Evolutionary conservation across 2,113 vertebrate species (phyloP).

Genomic region (Tetrax tetrax): DNA sequence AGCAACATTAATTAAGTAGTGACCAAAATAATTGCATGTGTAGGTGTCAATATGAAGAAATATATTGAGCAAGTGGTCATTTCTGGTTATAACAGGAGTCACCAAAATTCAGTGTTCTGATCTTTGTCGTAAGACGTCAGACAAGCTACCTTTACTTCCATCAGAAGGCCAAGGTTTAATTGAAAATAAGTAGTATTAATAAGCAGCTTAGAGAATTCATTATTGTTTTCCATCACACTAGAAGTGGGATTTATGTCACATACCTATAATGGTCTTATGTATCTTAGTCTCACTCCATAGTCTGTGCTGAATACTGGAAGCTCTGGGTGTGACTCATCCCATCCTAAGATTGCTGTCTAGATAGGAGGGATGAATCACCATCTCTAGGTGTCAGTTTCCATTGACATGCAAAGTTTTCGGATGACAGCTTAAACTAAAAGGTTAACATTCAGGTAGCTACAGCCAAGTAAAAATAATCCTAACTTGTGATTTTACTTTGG

Average conservation of each 20-base stretch:
- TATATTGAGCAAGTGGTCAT: neutral
- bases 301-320: neutral
- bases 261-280: neutral
- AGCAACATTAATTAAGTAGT: neutral
- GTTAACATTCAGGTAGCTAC: neutral
- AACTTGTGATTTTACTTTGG: constrained; percentile 1
- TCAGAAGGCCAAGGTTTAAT: neutral
- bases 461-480: constrained; percentile 1
- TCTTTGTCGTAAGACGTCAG: neutral
- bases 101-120: neutral
- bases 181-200: neutral
- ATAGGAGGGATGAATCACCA: constrained; percentile 19
- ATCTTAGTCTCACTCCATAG: neutral
- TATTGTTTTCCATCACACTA: neutral
- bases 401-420: neutral
- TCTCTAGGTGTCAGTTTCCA: neutral
- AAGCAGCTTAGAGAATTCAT: neutral
- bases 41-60: neutral
- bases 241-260: fast-evolving
- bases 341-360: neutral
- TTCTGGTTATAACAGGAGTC: neutral
- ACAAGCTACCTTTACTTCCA: neutral
- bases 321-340: constrained; percentile 6
- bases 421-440: constrained; percentile 2
- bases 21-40: neutral